Conservation (phyloP, 2,113 vertebrate species). For the Chaenocephalus aceratus region DNA sequence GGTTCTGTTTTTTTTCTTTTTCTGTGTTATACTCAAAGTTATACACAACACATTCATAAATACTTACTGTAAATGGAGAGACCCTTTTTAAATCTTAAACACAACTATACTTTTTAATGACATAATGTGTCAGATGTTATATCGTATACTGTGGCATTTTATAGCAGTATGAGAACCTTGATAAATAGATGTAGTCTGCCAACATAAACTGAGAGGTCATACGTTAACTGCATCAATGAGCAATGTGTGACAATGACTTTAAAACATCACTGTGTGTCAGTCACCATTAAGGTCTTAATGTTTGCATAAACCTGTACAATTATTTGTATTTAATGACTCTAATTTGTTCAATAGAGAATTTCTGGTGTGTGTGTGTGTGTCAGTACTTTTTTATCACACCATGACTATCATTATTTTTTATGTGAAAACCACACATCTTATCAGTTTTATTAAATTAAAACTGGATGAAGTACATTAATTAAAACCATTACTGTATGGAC, state of each 20-base stretch:
- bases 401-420: neutral
- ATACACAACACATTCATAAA: neutral
- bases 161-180: slow-evolving; percentile 14
- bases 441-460: neutral
- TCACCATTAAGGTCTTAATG: slow-evolving; percentile 18
- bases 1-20: neutral
- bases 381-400: neutral
- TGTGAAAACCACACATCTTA: neutral
- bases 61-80: neutral
- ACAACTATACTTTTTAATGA: neutral
- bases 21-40: neutral
- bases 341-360: neutral
- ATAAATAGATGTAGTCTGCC: slow-evolving; percentile 28
- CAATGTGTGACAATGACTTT: slow-evolving; percentile 42
- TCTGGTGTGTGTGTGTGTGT: neutral
- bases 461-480: neutral
- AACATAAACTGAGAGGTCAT: slow-evolving; percentile 47
- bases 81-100: neutral
- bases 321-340: slow-evolving; percentile 10
- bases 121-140: neutral
- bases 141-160: slow-evolving; percentile 8
- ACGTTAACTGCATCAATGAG: slow-evolving; percentile 53
- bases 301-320: slow-evolving; percentile 33
- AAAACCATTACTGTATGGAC: neutral
- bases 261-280: slow-evolving; percentile 53